Conservation (phyloP, 2,113 vertebrate genomes). For the Psophia crepitans region DNA sequence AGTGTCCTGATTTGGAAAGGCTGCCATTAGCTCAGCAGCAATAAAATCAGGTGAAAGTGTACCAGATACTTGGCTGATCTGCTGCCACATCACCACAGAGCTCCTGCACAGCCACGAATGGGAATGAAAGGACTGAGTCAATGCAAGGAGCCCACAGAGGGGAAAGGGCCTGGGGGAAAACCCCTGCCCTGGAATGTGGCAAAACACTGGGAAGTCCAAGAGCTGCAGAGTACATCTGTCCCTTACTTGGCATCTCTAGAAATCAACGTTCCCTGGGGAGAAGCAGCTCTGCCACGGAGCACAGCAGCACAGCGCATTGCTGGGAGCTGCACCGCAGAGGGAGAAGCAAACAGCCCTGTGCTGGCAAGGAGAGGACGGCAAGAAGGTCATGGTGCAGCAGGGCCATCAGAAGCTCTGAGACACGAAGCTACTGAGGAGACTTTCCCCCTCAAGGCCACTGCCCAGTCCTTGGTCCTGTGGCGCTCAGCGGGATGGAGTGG, state of each 20-base stretch:
- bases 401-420: not conserved
- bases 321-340: not conserved
- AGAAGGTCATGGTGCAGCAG: not conserved
- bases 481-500: not conserved
- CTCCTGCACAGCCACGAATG: not conserved
- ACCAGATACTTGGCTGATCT: not conserved
- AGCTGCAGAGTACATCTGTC: not conserved
- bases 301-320: not conserved
- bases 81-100: not conserved
- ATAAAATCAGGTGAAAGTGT: not conserved
- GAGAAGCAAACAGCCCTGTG: not conserved
- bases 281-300: not conserved
- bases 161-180: not conserved
- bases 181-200: not conserved
- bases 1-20: not conserved
- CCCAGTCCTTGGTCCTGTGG: not conserved
- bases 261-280: not conserved
- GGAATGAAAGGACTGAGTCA: not conserved
- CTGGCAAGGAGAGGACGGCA: accelerated
- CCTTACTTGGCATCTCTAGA: not conserved
- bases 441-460: not conserved
- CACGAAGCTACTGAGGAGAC: not conserved
- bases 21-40: not conserved
- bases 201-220: not conserved
- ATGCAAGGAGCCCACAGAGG: not conserved